Evolutionary conservation across 2,888 invertebrate species (phyloP), one percentile per base, ranked within the genome.

Genomic region (Busseola fusca): DNA sequence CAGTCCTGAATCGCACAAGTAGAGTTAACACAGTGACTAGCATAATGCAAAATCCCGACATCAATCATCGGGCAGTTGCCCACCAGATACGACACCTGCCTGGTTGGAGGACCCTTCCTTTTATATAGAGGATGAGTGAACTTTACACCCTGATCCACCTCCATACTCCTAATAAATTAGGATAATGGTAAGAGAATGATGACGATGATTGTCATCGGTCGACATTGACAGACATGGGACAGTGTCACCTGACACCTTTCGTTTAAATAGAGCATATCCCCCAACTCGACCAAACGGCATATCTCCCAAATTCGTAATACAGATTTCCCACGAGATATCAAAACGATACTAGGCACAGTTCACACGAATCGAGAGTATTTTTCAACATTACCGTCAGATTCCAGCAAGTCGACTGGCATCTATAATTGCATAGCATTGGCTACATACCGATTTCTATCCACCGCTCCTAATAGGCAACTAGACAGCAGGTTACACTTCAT

Each of bases 381-480:
- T 84, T 87, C 80, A 78, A 82, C 82, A 74, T 86, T 82, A 85
- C 80, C 72, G 84, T 77, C 78, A 84, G 86, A 87, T 89, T 86
- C 87, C 84, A 78, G 79, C 76, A 84, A 80, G 78, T 87, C 87
- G 78, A 82, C 84, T 76, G 87, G 87, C 85, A 90, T 91, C 89
- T 86, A 85, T 92, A 91, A 92, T 91, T 91, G 90, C 84, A 34
- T 70, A 68, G 70, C 84, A 69, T 81, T 74, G 84, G 84, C 68
- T 73, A 50, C 78, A 79, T 71, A 72, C 82, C 83, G 86, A 88
- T 91, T 89, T 90, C 87, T 89, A 86, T 74, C 82, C 74, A 64
- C 56, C 69, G 56, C 37, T n/a, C 69, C 42, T 67, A 69, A 82
- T 71, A 74, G 45, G 69, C 72, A 74, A 48, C 40, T 60, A 59